phyloP scores from a whole-genome alignment of 1,140 invertebrate genomes.

The Cydia splendana region DNA sequence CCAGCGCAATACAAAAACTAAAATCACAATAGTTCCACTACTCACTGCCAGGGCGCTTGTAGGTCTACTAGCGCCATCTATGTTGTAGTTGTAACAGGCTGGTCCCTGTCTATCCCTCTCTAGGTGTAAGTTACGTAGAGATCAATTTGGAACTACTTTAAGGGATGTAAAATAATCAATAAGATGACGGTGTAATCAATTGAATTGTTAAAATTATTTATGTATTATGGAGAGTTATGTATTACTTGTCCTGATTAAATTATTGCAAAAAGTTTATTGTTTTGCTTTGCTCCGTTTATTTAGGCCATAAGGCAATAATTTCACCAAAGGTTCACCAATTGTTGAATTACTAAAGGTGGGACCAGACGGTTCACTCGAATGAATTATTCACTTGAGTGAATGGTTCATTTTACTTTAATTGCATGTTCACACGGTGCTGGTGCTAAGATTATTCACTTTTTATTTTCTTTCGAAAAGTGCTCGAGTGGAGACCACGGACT shows the following conservation, averaged over 20 bases:
- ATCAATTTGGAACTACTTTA: conserved; percentile 46
- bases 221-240: conserved; percentile 74
- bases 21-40: neutral
- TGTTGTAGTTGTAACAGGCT: conserved; percentile 59
- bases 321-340: too few species aligned
- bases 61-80: conserved; percentile 33
- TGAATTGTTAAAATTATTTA: conserved; percentile 75
- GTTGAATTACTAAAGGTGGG: too few species aligned
- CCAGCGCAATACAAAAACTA: neutral
- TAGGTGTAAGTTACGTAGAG: conserved; percentile 47
- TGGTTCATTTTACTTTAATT: too few species aligned
- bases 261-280: conserved; percentile 58
- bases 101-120: conserved; percentile 59
- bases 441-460: too few species aligned
- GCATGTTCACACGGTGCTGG: too few species aligned
- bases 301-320: too few species aligned
- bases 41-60: neutral
- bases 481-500: too few species aligned
- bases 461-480: too few species aligned
- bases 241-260: conserved; percentile 77
- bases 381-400: too few species aligned
- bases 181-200: conserved; percentile 61
- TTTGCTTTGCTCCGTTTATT: conserved; percentile 4
- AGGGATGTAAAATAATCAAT: conserved; percentile 53
- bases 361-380: too few species aligned